Evolutionary conservation across 2,113 vertebrate genomes (phyloP).

Genomic region (Halichoerus grypus): DNA sequence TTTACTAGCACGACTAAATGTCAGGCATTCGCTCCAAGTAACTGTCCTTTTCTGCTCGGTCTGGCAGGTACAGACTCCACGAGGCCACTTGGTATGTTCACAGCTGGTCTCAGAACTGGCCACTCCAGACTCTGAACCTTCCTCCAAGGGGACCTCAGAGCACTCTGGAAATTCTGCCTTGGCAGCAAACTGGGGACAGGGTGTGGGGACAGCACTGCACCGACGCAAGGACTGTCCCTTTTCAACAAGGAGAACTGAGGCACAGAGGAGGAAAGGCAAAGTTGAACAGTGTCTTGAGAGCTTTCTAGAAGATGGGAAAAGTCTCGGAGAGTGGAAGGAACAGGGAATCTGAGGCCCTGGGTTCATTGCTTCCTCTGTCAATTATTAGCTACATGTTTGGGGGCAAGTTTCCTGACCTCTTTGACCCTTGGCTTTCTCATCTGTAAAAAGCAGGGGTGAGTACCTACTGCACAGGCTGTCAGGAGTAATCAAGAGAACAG

Average conservation of each 20-base stretch:
- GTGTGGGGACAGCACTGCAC: no score
- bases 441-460: not conserved
- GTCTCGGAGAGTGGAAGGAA: not conserved
- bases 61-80: not conserved
- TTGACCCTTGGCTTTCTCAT: not conserved
- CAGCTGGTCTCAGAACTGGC: not conserved
- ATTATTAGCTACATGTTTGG: not conserved
- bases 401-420: not conserved
- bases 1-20: not conserved
- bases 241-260: not conserved
- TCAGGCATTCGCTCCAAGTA: not conserved
- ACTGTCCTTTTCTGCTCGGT: not conserved
- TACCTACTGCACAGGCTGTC: no score
- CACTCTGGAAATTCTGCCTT: not conserved
- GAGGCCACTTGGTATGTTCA: not conserved
- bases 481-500: not conserved
- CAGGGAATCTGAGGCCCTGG: not conserved
- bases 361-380: not conserved
- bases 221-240: not conserved
- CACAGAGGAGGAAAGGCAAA: not conserved
- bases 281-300: not conserved
- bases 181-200: not conserved
- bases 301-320: not conserved
- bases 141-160: not conserved
- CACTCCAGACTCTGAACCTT: not conserved